Percentiles rank a stretch among this genome's conserved stretches.
phyloP scores from a whole-genome alignment of 1,140 invertebrate genomes.

The Zaprionus lachaisei region DNA sequence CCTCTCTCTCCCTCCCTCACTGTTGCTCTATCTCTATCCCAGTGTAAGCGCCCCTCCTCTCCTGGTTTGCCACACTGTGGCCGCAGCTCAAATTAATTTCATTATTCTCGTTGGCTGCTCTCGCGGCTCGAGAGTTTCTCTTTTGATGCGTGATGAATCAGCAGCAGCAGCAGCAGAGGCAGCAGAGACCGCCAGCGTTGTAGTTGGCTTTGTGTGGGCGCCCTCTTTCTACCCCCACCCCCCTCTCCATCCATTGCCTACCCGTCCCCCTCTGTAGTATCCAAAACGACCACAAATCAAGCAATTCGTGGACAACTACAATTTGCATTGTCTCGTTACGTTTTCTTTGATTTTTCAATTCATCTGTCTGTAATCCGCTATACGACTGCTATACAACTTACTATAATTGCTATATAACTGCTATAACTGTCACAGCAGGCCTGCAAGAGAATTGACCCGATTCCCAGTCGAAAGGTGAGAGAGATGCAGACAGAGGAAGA shows the following conservation, averaged over 20 bases:
- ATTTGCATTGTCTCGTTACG: constrained; percentile 25
- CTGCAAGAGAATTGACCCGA: not conserved
- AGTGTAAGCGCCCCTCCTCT: not conserved
- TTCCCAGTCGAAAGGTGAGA: not conserved
- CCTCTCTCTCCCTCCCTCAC: constrained; percentile 3
- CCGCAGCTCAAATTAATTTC: constrained; percentile 69
- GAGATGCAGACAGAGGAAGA: not conserved
- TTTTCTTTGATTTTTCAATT: constrained; percentile 30
- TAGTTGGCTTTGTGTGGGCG: constrained; percentile 8
- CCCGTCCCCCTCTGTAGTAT: not conserved
- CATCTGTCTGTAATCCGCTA: constrained; percentile 13
- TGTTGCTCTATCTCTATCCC: constrained; percentile 5
- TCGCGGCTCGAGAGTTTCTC: constrained; percentile 43
- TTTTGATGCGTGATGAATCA: constrained; percentile 65
- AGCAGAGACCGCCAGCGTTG: constrained; percentile 14
- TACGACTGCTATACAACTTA: not conserved
- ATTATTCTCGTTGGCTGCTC: constrained; percentile 64
- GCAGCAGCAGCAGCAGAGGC: constrained; percentile 18
- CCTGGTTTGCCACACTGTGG: constrained; percentile 17
- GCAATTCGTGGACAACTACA: constrained; percentile 44
- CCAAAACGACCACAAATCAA: constrained; percentile 49
- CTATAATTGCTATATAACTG: not conserved
- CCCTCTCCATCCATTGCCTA: no score
- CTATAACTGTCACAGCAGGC: not conserved
- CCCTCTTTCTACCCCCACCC: not conserved